Evolutionary conservation across 2,888 invertebrate species (phyloP).

Genomic region (Tethea ocularis): DNA sequence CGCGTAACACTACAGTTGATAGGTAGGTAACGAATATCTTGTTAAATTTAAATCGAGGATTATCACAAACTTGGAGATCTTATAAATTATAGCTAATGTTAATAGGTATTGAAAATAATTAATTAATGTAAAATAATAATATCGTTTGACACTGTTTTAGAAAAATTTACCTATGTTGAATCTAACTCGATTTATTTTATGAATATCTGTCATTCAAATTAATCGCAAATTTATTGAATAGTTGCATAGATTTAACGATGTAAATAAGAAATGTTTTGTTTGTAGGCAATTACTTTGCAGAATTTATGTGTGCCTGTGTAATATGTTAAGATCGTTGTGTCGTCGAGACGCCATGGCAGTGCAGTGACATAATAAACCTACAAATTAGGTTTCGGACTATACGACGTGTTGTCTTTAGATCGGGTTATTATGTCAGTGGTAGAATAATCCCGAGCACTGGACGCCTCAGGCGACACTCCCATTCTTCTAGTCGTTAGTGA

Average conservation of each 20-base stretch:
- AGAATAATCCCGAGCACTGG: conserved; percentile 10
- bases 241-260: conserved; percentile 69
- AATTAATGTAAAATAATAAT: conserved; percentile 73
- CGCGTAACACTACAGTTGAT: conserved; percentile 60
- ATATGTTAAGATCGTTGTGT: conserved; percentile 50
- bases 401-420: conserved; percentile 15
- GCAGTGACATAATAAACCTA: conserved; percentile 11
- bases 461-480: conserved; percentile 40
- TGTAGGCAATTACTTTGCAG: conserved; percentile 69
- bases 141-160: conserved; percentile 81
- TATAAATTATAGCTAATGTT: conserved; percentile 82
- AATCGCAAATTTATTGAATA: conserved; percentile 71
- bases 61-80: conserved; percentile 79
- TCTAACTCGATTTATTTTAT: conserved; percentile 72
- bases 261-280: conserved; percentile 72
- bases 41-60: conserved; percentile 78
- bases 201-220: conserved; percentile 61
- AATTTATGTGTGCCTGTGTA: conserved; percentile 75
- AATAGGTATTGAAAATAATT: conserved; percentile 79
- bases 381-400: not conserved
- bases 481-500: conserved; percentile 72
- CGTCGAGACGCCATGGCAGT: conserved; percentile 46
- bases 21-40: conserved; percentile 81
- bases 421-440: not conserved
- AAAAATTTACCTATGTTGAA: conserved; percentile 83